phyloP scores from a whole-genome alignment of 2,888 invertebrate species.

The Escarpia spicata region DNA sequence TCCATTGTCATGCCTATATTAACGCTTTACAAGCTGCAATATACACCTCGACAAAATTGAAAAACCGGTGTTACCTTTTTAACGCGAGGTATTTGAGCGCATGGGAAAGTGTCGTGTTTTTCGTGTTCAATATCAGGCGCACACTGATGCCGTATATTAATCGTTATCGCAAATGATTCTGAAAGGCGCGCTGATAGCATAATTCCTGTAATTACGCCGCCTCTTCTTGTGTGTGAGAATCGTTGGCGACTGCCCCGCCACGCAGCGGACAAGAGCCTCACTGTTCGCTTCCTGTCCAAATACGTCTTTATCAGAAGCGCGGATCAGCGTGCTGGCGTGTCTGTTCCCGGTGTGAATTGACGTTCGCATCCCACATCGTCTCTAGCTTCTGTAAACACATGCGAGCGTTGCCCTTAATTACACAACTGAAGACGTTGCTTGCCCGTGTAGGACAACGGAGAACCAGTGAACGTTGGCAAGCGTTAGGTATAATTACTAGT shows the following conservation, averaged over 20 bases:
- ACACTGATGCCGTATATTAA: neutral
- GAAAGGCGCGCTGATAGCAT: conserved; percentile 3
- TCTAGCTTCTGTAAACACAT: neutral
- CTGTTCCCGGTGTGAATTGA: neutral
- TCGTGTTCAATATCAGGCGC: neutral
- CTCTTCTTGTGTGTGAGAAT: neutral
- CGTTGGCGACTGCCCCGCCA: neutral
- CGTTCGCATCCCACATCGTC: neutral
- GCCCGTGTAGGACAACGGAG: neutral
- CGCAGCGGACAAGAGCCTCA: neutral
- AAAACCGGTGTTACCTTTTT: neutral
- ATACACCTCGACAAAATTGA: neutral
- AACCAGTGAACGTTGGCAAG: neutral
- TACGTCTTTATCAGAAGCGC: neutral
- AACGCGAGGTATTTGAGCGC: neutral
- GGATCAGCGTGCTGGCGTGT: neutral
- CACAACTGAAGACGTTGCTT: neutral
- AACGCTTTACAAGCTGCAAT: neutral
- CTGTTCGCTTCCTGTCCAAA: neutral
- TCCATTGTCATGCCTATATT: neutral
- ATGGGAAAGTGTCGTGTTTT: neutral
- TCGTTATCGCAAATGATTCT: neutral
- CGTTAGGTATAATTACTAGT: neutral
- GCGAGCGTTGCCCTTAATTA: neutral
- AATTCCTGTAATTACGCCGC: neutral